These are phyloP conservation scores for Melipona bicolor DNA, from an alignment of 2,888 invertebrate genomes.

Conservation along the genomic window DNA sequence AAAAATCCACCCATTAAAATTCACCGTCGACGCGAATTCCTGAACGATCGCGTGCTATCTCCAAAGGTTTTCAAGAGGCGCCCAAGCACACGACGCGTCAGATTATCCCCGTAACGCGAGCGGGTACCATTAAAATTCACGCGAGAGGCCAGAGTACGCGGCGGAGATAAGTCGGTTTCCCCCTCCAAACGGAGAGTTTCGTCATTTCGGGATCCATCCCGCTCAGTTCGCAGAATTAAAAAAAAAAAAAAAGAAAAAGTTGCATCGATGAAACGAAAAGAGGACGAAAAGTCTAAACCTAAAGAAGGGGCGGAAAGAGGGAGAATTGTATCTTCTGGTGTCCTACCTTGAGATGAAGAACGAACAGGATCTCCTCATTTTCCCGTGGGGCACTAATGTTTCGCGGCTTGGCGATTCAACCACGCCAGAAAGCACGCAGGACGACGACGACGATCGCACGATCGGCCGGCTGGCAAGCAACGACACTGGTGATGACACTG, in stretches of 20 bases:
- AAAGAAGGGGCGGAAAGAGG: constrained; percentile 3
- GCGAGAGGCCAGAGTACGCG: constrained; percentile 34
- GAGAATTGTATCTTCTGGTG: not conserved
- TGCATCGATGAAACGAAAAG: not conserved
- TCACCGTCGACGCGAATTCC: not conserved
- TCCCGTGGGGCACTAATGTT: constrained; percentile 82
- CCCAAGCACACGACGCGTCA: constrained; percentile 4
- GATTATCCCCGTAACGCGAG: constrained; percentile 33
- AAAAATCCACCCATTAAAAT: constrained; percentile 7
- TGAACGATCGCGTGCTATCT: constrained; percentile 9
- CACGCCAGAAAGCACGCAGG: constrained; percentile 56
- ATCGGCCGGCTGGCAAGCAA: constrained; percentile 44
- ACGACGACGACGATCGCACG: constrained; percentile 54
- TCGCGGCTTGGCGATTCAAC: constrained; percentile 70
- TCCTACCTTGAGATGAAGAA: constrained; percentile 82
- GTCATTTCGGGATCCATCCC: constrained; percentile 45
- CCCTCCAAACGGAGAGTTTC: constrained; percentile 55
- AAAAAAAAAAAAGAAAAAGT: not conserved
- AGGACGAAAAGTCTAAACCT: not conserved
- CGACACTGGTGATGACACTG: constrained; percentile 36
- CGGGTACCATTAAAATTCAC: constrained; percentile 56
- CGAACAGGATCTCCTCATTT: constrained; percentile 82
- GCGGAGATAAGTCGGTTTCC: constrained; percentile 33
- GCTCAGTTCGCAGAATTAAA: constrained; percentile 1
- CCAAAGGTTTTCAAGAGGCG: constrained; percentile 10